Evolutionary conservation across 2,113 vertebrate genomes (phyloP).

Genomic region (Pomatorhinus ruficollis): DNA sequence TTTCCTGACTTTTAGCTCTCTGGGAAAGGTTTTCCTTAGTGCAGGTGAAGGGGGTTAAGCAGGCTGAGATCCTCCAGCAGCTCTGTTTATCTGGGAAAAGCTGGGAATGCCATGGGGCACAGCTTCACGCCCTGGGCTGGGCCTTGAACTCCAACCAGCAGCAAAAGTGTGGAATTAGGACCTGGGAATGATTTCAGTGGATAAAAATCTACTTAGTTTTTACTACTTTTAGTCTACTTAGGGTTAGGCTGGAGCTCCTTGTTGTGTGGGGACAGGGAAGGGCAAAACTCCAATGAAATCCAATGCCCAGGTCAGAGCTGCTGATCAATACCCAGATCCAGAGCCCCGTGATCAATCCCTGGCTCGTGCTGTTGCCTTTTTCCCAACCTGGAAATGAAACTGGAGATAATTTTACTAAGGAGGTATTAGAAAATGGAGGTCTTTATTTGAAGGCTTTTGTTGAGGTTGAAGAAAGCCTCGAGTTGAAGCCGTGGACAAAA

Average conservation of each 20-base stretch:
- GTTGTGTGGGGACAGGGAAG: not conserved
- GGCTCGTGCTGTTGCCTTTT: not conserved
- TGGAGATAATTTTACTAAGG: rapidly evolving
- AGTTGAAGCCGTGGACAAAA: not conserved
- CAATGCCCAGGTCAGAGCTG: not conserved
- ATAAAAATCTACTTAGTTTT: not conserved
- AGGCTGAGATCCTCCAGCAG: not conserved
- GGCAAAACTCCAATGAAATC: constrained; percentile 35
- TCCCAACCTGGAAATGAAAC: too few relatives aligned
- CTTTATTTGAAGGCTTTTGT: not conserved
- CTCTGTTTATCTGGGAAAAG: not conserved
- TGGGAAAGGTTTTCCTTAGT: not conserved
- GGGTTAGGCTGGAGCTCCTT: not conserved
- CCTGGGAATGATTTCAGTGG: constrained; percentile 17
- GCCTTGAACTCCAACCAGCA: not conserved
- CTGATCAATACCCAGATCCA: not conserved
- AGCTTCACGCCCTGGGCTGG: not conserved
- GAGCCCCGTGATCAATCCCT: not conserved
- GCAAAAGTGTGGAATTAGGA: not conserved
- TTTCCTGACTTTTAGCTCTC: not conserved
- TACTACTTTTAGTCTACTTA: not conserved
- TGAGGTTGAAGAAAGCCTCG: not conserved
- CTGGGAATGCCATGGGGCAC: not conserved
- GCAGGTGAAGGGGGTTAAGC: not conserved
- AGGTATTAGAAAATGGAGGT: rapidly evolving